Evolutionary conservation across 1,140 invertebrate species (phyloP), one percentile per base, ranked within the genome.

Genomic region (Sesamia nonagrioides): DNA sequence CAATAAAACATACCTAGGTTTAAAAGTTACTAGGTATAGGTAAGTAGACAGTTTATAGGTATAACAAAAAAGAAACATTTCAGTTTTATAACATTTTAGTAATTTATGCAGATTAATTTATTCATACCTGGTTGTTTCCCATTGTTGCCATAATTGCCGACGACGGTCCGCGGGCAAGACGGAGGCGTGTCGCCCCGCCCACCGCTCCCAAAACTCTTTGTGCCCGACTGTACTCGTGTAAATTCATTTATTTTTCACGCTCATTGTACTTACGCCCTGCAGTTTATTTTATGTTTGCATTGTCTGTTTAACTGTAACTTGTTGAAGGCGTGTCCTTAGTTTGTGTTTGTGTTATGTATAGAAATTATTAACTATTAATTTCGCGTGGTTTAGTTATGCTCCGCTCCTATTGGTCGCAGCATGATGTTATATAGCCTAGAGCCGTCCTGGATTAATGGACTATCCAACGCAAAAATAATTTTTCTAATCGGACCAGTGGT

Each of bases 81-180:
- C 33, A 9, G 8, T 27, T 42, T 17, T 82, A 61, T 48, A 56
- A 69, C 13, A 50, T 50, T 50, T 17, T 18, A 21, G 17, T 78
- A 88, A 88, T 85, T 86, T 84, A 90, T 89, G 84, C 77, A 90
- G 82, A 90, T 91, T 88, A 84, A 86, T 88, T 89, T 89, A 87
- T 89, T 85, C 79, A 80, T 88, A 86, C 83, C 87, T 84, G 82
- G 80, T 33, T 77, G 78, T 81, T 82, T 84, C 81, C 68, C 83
- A 87, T 88, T 90, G 87, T 89, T 87, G 84, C 83, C 84, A 66
- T 89, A 90, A 90, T 90, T 92, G 89, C 80, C 81, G 82, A 75
- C 66, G 76, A 79, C 50, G 61, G 37, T 37, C 69, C 37, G 61
- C 52, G 72, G 3, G 75, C 85, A 86, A 89, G 88, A 84, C 81